These are phyloP conservation scores for Holothuria scabra DNA, from an alignment of 53 echinoderm and acorn worm species.

Conservation along the genomic window DNA sequence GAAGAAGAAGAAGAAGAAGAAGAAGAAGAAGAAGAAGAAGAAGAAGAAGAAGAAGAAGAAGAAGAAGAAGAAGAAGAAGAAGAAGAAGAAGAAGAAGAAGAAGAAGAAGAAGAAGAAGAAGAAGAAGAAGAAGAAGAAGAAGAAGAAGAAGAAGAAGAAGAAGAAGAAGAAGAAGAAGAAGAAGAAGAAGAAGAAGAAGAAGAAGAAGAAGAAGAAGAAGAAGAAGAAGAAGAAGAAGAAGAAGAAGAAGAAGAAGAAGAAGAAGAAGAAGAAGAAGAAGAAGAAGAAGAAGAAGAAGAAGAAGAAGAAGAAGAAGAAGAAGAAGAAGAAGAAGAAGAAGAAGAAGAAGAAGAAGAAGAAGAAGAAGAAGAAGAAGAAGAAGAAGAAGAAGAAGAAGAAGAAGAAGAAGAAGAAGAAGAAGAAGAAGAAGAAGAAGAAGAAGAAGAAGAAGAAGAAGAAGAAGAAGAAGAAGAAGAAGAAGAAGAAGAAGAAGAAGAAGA, in stretches of 20 bases:
- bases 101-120: constrained; percentile 40
- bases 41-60: constrained; percentile 40
- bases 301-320: constrained; percentile 40
- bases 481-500: constrained; percentile 40
- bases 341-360: constrained; percentile 40
- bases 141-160: constrained; percentile 40
- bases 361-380: constrained; percentile 40
- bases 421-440: constrained; percentile 40
- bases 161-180: constrained; percentile 40
- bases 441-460: constrained; percentile 40
- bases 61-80: constrained; percentile 40
- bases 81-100: constrained; percentile 40
- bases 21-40: constrained; percentile 40
- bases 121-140: constrained; percentile 40
- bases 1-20: constrained; percentile 40
- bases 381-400: constrained; percentile 40
- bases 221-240: constrained; percentile 40
- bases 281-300: constrained; percentile 40
- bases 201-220: constrained; percentile 40
- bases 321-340: constrained; percentile 40
- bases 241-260: constrained; percentile 40
- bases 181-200: constrained; percentile 40
- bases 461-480: constrained; percentile 40
- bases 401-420: constrained; percentile 40
- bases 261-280: constrained; percentile 40